Conservation (phyloP, 2,888 invertebrate genomes). For the Ormyrus labotus region DNA sequence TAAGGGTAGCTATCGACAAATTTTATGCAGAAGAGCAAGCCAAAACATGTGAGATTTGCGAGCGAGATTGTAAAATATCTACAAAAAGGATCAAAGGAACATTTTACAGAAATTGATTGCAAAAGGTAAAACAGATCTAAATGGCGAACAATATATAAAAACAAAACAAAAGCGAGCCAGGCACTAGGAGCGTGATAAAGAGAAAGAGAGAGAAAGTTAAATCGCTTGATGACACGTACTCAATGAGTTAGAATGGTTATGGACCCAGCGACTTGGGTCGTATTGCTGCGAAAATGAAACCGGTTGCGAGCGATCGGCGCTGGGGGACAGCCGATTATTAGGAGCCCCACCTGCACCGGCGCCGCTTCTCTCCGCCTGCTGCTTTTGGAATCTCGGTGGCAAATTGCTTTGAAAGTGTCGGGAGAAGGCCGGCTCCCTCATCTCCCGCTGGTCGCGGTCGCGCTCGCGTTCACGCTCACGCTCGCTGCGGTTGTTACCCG, state of each 20-base stretch:
- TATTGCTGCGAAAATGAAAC: constrained; percentile 70
- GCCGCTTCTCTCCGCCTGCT: constrained; percentile 79
- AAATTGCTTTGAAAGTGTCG: constrained; percentile 88
- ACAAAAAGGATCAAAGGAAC: constrained; percentile 1
- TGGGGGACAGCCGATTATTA: constrained; percentile 71
- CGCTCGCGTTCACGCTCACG: constrained; percentile 71
- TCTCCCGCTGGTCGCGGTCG: constrained; percentile 74
- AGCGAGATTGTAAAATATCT: constrained; percentile 15
- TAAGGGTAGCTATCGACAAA: neutral
- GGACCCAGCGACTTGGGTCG: constrained; percentile 72
- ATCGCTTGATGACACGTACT: constrained; percentile 65
- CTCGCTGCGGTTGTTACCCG: constrained; percentile 61
- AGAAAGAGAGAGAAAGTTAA: constrained; percentile 54
- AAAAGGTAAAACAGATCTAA: no score
- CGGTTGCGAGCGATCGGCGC: constrained; percentile 67
- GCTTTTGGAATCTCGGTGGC: constrained; percentile 90
- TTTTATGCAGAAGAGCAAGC: constrained; percentile 23
- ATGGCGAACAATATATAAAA: no score
- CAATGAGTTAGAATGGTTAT: constrained; percentile 67
- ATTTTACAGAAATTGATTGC: no score
- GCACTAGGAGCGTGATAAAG: constrained; percentile 7
- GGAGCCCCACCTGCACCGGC: constrained; percentile 57
- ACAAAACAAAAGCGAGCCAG: no score
- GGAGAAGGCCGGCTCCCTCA: constrained; percentile 81
- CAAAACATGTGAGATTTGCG: constrained; percentile 10